phyloP scores from a whole-genome alignment of 2,888 invertebrate species.

The Dorcus hopei region DNA sequence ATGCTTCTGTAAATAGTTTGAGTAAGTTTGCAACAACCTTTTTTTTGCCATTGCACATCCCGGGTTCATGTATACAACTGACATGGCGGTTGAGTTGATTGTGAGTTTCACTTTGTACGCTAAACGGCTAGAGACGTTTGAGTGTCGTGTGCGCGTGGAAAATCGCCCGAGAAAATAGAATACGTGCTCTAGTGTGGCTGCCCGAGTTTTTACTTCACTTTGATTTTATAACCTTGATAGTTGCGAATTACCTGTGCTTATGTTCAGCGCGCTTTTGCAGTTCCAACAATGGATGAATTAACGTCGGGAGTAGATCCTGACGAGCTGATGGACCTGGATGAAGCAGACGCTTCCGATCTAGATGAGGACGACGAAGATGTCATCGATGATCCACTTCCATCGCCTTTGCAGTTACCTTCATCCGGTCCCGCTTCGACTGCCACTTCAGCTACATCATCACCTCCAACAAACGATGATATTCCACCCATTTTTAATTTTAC shows the following conservation, averaged over 20 bases:
- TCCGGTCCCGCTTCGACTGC: conserved; percentile 66
- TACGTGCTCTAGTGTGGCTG: neutral
- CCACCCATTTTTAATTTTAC: conserved; percentile 60
- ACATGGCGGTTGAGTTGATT: conserved; percentile 31
- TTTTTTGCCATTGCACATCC: conserved; percentile 1
- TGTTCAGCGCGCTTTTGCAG: neutral
- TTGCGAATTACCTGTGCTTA: neutral
- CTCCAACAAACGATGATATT: conserved; percentile 57
- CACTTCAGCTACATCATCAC: conserved; percentile 62
- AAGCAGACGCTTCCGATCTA: conserved; percentile 71
- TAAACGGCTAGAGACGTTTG: conserved; percentile 1
- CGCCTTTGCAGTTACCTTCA: conserved; percentile 48
- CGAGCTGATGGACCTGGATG: conserved; percentile 70
- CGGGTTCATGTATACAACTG: conserved; percentile 28
- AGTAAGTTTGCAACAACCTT: too few relatives aligned
- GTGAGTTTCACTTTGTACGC: conserved; percentile 14
- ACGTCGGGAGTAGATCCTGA: conserved; percentile 49
- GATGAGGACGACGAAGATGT: conserved; percentile 68
- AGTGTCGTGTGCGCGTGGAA: neutral
- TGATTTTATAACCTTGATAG: conserved; percentile 16
- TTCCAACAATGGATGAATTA: conserved; percentile 45
- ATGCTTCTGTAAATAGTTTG: neutral
- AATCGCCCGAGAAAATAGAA: conserved; percentile 4
- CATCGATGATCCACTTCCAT: conserved; percentile 53
- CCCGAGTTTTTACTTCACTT: neutral